Base-by-base conservation (phyloP, 2,888 invertebrate genomes). In the Limenitis camilla region DNA sequence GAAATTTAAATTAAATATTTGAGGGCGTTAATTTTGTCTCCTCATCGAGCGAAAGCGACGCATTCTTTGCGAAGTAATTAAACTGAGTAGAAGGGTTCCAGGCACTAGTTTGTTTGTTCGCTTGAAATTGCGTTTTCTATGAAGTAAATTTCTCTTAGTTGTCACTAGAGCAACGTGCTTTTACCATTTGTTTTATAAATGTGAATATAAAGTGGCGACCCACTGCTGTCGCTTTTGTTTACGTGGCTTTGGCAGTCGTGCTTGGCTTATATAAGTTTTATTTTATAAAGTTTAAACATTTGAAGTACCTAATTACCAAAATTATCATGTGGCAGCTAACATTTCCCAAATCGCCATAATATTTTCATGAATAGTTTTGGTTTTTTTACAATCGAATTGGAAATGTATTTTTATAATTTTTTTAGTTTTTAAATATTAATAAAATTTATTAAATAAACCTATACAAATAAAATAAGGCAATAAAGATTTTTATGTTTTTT, bases 1-100 rank as follows among this genome's bases (percentile, higher is more conserved):
- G 75, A 86, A 85, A 87, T 87, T 87, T 84, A 86, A 86, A 87
- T 87, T 86, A 87, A 87, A 87, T 86, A 87, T 86, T 86, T 85
- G 85, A 82, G 86, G 79, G 78, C 82, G 86, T 86, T 86, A 85
- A 86, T 85, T 86, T 86, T 84, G 86, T 87, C 86, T 86, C 82
- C 87, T 86, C 86, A 84, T 85, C 81, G 85, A 75, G 85, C 74
- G 80, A 81, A 75, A 74, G 79, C 86, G 84, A 84, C 86, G 86
- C 87, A 86, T 87, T 87, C 87, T 87, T 87, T 84, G 86, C 80
- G 78, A 86, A 87, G 86, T 86, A 87, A 87, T 87, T 87, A 87
- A 87, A 85, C 83, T 77, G 84, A 86, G 85, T 84, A 78, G 84
- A 87, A 86, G 86, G 87, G 87, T 85, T 81, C 77, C 81, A 74